phyloP scores from a whole-genome alignment of 2,888 invertebrate species.

The Sepiola atlantica region DNA sequence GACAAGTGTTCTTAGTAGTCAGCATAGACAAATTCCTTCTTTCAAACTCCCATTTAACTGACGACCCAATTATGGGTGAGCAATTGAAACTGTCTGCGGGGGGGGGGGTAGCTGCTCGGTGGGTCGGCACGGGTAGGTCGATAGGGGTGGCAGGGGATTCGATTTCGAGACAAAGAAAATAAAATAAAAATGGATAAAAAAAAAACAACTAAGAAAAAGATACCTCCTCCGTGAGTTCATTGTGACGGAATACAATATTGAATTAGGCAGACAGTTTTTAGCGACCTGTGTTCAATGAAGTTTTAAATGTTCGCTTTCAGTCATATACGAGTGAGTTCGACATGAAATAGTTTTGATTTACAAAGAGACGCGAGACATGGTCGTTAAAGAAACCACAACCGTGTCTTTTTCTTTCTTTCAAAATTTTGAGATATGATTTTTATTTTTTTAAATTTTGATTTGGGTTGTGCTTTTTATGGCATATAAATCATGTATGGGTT shows the following conservation, averaged over 20 bases:
- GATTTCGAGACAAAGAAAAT: neutral
- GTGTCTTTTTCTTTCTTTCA: too few relatives aligned
- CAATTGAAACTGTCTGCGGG: constrained; percentile 10
- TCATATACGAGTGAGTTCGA: neutral
- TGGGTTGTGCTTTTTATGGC: too few relatives aligned
- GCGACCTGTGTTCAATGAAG: neutral
- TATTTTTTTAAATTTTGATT: too few relatives aligned
- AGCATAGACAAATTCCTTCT: neutral
- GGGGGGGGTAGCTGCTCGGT: neutral
- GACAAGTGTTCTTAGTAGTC: neutral
- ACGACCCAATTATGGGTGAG: neutral
- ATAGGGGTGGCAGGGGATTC: neutral
- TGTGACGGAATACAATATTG: neutral
- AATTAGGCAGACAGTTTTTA: neutral
- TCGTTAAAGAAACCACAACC: too few relatives aligned
- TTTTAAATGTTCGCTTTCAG: neutral
- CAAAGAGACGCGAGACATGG: neutral
- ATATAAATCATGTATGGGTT: too few relatives aligned
- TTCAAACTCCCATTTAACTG: neutral
- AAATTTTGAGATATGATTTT: too few relatives aligned
- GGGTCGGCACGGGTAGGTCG: neutral
- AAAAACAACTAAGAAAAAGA: neutral
- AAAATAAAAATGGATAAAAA: neutral
- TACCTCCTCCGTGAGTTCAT: neutral
- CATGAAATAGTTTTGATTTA: neutral